Evolutionary conservation across 1,140 invertebrate species (phyloP), one percentile per base, ranked within the genome.

Genomic region (Drosophila melanica): DNA sequence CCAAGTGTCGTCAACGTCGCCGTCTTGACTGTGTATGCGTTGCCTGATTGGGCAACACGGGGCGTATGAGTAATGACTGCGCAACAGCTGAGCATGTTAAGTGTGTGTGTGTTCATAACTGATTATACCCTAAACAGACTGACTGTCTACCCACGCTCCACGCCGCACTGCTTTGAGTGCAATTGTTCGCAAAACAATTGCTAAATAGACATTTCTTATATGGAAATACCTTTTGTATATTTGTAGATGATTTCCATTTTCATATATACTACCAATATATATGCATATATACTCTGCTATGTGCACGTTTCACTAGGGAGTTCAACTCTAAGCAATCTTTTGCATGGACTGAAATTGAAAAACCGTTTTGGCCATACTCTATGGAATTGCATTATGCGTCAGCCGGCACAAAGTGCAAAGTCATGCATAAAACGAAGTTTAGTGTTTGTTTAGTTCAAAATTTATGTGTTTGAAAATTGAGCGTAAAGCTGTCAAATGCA

Each of bases 11-110:
- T 77, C 77, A 60, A 62, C 58, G 16, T 45, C 45, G 20, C 5
- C 20, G 51, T 33, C 55, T 68, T 48, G 35, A 45, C 35, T 68
- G 47, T 35, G 33, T 60, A 41, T 35, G 33, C 33, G 59, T 59
- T 77, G 59, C 55, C 37, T 67, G 79, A 55, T 77, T 85, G 66
- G 68, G 81, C 74, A 77, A 80, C 53, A 79, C 70, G 82, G 75
- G 82, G 72, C 82, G 82, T 81, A 86, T 86, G 84, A 87, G 82
- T 89, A 86, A 86, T 89, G 82, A 73, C 51, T 75, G 75, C 37
- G 64, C 67, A 86, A 53, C 81, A 86, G 81, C 81, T 85, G 81
- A 75, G 74, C 80, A 27, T 60, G 20, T 48, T 48, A 7, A 16
- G n/a, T n/a, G n/a, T 9, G 30, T 42, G 27, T 27, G n/a, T n/a